These are phyloP conservation scores for Drosophila prolongata DNA, from an alignment of 2,888 invertebrate species.

Conservation along the genomic window DNA sequence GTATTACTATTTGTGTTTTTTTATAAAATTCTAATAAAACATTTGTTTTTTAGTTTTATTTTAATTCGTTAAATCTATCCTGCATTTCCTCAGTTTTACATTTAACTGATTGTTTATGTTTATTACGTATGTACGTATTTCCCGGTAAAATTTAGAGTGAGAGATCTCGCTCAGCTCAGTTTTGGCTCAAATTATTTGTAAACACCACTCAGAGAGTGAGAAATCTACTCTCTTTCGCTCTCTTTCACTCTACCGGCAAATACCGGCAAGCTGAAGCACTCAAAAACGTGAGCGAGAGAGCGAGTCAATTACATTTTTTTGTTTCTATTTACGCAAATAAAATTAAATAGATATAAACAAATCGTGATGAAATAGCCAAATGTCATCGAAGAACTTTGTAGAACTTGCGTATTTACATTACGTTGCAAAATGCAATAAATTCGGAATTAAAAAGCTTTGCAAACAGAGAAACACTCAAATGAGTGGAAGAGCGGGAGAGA, in stretches of 20 bases:
- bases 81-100: background rate
- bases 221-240: background rate
- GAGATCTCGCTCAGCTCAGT: background rate
- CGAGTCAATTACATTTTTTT: background rate
- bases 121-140: background rate
- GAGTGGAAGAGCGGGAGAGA: background rate
- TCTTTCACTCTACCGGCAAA: slow-evolving; percentile 3
- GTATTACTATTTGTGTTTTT: too few relatives aligned
- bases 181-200: slow-evolving; percentile 3
- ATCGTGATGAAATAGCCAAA: slow-evolving; percentile 13
- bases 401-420: slow-evolving; percentile 14
- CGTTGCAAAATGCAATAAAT: slow-evolving; percentile 14
- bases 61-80: too few relatives aligned
- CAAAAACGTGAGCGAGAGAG: background rate
- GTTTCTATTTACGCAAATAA: background rate
- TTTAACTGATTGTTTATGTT: background rate
- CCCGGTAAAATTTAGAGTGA: background rate
- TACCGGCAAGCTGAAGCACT: background rate
- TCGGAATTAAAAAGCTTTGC: background rate
- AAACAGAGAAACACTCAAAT: slow-evolving; percentile 8
- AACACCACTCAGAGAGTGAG: background rate
- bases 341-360: background rate
- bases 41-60: too few relatives aligned
- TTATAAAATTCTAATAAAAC: too few relatives aligned
- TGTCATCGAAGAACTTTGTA: slow-evolving; percentile 11